Conservation (phyloP, 1,140 invertebrate genomes). For the Laodelphax striatellus region DNA sequence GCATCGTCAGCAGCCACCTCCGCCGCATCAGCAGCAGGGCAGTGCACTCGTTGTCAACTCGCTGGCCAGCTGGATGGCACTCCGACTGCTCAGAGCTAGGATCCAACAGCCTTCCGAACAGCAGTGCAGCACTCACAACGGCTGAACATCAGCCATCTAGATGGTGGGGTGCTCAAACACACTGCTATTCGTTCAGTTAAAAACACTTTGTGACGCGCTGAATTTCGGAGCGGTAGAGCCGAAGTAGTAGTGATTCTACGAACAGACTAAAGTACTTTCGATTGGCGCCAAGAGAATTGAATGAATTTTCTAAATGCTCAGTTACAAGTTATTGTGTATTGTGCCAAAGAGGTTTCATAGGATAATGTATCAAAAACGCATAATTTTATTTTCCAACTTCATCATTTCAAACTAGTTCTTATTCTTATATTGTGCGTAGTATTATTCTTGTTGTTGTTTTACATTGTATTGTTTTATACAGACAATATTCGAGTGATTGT, state of each 20-base stretch:
- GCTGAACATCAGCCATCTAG: not conserved
- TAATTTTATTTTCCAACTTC: too few relatives aligned
- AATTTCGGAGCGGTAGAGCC: too few relatives aligned
- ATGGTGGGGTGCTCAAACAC: not conserved
- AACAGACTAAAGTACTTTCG: not conserved
- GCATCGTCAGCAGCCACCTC: slow-evolving; percentile 27
- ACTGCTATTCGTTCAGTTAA: too few relatives aligned
- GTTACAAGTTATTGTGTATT: slow-evolving; percentile 14
- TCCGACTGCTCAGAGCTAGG: slow-evolving; percentile 49
- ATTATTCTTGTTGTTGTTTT: too few relatives aligned
- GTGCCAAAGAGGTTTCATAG: slow-evolving; percentile 16
- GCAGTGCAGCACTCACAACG: slow-evolving; percentile 3
- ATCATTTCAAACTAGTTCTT: too few relatives aligned
- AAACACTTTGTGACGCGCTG: too few relatives aligned
- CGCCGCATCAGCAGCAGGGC: slow-evolving; percentile 11
- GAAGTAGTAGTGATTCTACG: not conserved
- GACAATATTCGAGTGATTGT: too few relatives aligned
- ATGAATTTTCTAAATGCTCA: slow-evolving; percentile 7
- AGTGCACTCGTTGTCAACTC: slow-evolving; percentile 34
- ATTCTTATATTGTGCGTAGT: too few relatives aligned
- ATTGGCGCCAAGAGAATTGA: not conserved
- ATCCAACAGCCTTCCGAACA: slow-evolving; percentile 22
- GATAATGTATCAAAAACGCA: slow-evolving; percentile 9
- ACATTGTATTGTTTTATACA: too few relatives aligned
- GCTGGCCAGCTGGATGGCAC: slow-evolving; percentile 56